Evolutionary conservation across 2,797 vertebrate genomes (phyloP), one percentile per base, ranked within the genome.

Genomic region (Cynodonichthys magdalenae): DNA sequence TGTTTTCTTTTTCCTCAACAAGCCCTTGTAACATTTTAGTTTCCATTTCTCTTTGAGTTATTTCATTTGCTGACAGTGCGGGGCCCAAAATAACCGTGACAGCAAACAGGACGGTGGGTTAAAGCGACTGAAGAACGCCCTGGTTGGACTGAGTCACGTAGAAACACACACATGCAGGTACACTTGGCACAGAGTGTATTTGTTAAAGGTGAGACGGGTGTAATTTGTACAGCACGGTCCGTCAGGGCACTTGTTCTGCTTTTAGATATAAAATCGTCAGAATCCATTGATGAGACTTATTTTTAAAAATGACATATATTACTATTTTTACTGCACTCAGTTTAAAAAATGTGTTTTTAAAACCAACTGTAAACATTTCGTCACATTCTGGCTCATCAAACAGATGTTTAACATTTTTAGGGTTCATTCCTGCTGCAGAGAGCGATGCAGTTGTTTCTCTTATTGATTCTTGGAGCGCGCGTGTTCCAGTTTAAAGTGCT

Each of bases 131-230:
- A 42, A 44, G 18, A 0, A 2, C 14, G 1, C 11, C 42, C 31
- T 27, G 28, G 39, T 64, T 24, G 51, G 31, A 58, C 4, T 63
- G 70, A 70, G 76, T 80, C 75, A 80, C 34, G 9, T 39, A 67
- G 29, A 66, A 79, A 74, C 72, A 71, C 59, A 71, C 42, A 42
- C 66, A 36, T 27, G 46, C 59, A 58, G 58, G 39, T 11, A 19
- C 44, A 29, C n/a, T 14, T 47, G 56, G 18, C 42, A 31, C 62
- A 60, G 36, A 20, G 6, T 51, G 24, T 86, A 29, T 88, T 81
- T 87, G 58, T 59, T 64, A 3, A 86, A 83, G 83, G 83, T 31
- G 76, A 79, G 83, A 56, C 68, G 19, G 27, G 5, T 61, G 18
- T 46, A 44, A 41, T n/a, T 48, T 29, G 50, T 48, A 49, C 45